Evolutionary conservation across 2,113 vertebrate species (phyloP), one percentile per base, ranked within the genome.

Genomic region (Prietella phreatophila): DNA sequence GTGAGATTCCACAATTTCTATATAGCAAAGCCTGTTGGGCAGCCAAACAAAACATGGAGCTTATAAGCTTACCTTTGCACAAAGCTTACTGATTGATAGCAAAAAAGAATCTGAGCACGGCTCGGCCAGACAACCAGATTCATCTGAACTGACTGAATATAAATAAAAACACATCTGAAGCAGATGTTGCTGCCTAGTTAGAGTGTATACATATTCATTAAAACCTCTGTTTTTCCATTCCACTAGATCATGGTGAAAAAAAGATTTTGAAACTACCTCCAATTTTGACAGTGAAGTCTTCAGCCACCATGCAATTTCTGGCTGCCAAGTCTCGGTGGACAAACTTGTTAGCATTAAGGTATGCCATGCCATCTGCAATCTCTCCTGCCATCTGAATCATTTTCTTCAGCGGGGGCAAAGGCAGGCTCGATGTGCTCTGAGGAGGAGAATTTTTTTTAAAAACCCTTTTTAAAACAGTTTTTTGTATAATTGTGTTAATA

Each of bases 381-480:
- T 99, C 97, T 0, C 98, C 98, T 0, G 98, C 97, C 98, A 99
- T 99, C 95, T 99, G 98, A 89, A 99, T 97, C 98, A 99, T 99
- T 94, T 98, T 99, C 94, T 97, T 98, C 87, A 99, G 94, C 0
- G 97, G 97, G 0, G 97, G 98, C 53, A 98, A 96, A 1, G 94
- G 92, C 42, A 97, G 95, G 83, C 95, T 95, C 0, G 96, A 94
- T 82, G 96, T 96, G 89, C 93, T 97, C 94, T 99, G 94, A 27
- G 10, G 25, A 76, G 4, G 69, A 47, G 42, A 47, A 47, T 47
- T 47, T 47, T 47, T 47, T 42, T 42, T 47, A 7, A 0, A 47
- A 47, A 47, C 39, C 39, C 39, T 42, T 42, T 42, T 42, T 42
- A 47, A 47, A 47, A 47, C 1, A 47, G 42, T 47, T 47, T 42